Evolutionary conservation across 2,797 vertebrate genomes (phyloP), one percentile per base, ranked within the genome.

Genomic region (Pipistrellus nathusii): DNA sequence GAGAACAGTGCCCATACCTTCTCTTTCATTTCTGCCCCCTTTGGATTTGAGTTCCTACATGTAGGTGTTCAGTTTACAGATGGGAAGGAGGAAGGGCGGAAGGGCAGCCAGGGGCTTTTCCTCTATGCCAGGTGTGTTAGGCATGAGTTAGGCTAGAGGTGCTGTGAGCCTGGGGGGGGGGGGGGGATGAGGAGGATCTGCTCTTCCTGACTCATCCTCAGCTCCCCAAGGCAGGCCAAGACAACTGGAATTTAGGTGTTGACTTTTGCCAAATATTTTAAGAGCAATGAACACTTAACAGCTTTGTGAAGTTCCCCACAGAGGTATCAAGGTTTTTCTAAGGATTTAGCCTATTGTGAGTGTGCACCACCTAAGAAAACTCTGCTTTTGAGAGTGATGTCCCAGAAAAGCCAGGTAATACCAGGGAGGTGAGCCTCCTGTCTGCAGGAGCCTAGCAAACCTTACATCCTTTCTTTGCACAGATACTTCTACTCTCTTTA

Each of bases 371-470:
- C 93, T 96, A 96, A 95, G 91, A 96, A 91, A 97, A 96, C 94
- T 94, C 68, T 80, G 86, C 92, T 94, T 96, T 97, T 78, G 93
- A 94, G 89, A 84, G 85, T 41, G 73, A 92, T 85, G 94, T 96
- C 68, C 92, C 94, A 94, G 92, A 96, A 97, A 97, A 94, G 94
- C 95, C 91, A 93, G 81, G 25, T 96, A 96, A 96, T 83, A 90
- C 89, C 59, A 27, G 77, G 53, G 64, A 85, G 91, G 91, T 68
- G 57, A 85, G 51, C 55, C 84, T 95, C 77, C 75, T 25, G 64
- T 96, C 89, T 83, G 38, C 81, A 82, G 64, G 64, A 95, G 89
- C 32, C 83, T 48, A 35, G 11, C 32, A 71, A 71, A 89, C 21
- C 18, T 9, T 78, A 57, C 0, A 4, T 41, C 27, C 13, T 93